Conservation (phyloP, 2,797 vertebrate genomes). For the Chaunax sp. region DNA sequence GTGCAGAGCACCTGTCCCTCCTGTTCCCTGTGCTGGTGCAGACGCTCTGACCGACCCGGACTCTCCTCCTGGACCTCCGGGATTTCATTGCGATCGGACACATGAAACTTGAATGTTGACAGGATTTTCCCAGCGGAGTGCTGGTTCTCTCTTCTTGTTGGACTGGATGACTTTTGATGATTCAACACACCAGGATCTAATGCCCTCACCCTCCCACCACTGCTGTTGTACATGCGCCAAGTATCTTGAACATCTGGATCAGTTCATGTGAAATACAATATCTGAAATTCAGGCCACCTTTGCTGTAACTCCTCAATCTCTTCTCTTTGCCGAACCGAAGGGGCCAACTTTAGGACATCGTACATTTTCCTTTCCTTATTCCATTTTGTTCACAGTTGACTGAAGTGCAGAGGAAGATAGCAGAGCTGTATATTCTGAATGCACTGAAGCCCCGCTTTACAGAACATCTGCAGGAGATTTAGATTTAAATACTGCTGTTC, state of each 20-base stretch:
- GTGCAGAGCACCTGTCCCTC: conserved; percentile 89
- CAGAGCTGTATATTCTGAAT: conserved; percentile 38
- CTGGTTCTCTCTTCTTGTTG: conserved; percentile 7
- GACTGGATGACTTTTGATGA: conserved; percentile 34
- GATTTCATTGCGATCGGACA: conserved; percentile 41
- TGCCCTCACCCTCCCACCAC: conserved; percentile 25
- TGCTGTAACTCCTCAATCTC: conserved; percentile 34
- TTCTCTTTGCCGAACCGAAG: conserved; percentile 21
- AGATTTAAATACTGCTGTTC: conserved; percentile 46
- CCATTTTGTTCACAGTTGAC: conserved; percentile 36
- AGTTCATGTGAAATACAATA: conserved; percentile 62
- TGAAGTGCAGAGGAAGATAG: conserved; percentile 13
- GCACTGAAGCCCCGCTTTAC: conserved; percentile 35
- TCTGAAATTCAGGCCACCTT: conserved; percentile 52
- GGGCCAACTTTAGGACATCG: conserved; percentile 25
- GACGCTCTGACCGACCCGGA: conserved; percentile 80
- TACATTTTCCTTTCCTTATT: conserved; percentile 27
- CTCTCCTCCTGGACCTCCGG: conserved; percentile 17
- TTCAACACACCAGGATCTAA: conserved; percentile 24
- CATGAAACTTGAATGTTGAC: conserved; percentile 62
- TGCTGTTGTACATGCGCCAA: conserved; percentile 60
- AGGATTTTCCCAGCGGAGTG: conserved; percentile 22
- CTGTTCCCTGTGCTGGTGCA: conserved; percentile 89
- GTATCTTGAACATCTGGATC: conserved; percentile 47
- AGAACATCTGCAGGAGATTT: conserved; percentile 24